phyloP scores from a whole-genome alignment of 2,113 vertebrate genomes.

The Rhinoptilus africanus region DNA sequence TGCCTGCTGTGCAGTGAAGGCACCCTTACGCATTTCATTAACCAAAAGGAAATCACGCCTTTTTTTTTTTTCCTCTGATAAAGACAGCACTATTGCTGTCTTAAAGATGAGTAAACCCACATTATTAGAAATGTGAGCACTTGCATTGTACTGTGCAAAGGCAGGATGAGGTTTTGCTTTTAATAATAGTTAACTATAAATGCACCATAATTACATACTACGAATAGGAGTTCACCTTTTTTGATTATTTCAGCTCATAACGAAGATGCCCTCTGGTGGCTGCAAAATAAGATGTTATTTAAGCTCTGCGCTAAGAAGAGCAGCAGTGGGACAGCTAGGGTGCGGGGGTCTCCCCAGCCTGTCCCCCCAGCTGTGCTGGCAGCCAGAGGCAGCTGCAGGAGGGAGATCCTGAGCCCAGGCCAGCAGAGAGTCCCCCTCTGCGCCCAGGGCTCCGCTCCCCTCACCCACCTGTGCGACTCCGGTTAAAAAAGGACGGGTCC shows the following conservation, averaged over 20 bases:
- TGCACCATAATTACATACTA: fast-evolving
- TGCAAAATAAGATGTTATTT: background rate
- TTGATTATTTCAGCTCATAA: background rate
- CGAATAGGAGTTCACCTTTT: background rate
- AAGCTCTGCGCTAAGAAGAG: background rate
- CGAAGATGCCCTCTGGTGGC: constrained; percentile 69
- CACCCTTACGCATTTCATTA: background rate
- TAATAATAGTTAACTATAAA: background rate
- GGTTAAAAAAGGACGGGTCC: background rate
- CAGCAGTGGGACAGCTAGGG: background rate
- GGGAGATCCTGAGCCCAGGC: fast-evolving
- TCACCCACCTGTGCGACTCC: background rate
- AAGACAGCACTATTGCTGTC: background rate
- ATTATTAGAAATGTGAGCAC: background rate
- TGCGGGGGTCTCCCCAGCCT: background rate
- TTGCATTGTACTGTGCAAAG: background rate
- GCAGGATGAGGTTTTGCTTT: background rate
- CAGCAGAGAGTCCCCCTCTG: background rate
- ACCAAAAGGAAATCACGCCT: background rate
- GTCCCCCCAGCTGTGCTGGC: fast-evolving
- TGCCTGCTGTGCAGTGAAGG: background rate
- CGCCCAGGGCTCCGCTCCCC: background rate
- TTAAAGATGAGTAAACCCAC: background rate
- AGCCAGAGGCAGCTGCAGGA: background rate
- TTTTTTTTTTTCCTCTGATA: background rate